Conservation (phyloP, 2,797 vertebrate species). For the Hyperoplus immaculatus region DNA sequence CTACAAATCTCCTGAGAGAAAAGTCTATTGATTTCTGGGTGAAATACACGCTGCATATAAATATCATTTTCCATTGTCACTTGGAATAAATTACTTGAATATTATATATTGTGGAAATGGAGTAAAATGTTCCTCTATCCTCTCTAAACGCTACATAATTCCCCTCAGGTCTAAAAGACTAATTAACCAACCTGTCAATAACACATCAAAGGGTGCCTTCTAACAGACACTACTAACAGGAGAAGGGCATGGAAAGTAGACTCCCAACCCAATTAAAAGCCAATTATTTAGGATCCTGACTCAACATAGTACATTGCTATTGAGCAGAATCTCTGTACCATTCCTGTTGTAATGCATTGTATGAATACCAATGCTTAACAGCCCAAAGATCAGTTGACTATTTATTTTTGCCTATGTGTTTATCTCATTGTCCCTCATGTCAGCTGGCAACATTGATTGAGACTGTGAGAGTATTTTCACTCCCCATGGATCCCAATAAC, state of each 20-base stretch:
- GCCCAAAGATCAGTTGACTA: background rate
- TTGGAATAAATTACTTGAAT: conserved; percentile 16
- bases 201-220: conserved; percentile 16
- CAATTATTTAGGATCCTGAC: background rate
- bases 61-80: conserved; percentile 7
- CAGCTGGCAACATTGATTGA: background rate
- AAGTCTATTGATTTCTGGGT: conserved; percentile 20
- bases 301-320: background rate
- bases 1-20: conserved; percentile 3
- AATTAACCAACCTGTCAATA: conserved; percentile 48
- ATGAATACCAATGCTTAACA: background rate
- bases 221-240: background rate
- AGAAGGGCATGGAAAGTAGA: background rate
- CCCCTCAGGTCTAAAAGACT: conserved; percentile 20
- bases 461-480: too few species aligned
- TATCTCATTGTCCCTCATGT: background rate
- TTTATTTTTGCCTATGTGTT: conserved; percentile 32
- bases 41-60: conserved; percentile 9
- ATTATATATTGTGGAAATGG: background rate
- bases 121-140: conserved; percentile 10
- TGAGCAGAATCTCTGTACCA: background rate
- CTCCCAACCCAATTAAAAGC: background rate
- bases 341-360: background rate
- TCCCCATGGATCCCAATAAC: too few species aligned
- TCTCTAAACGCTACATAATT: background rate